phyloP scores from a whole-genome alignment of 2,888 invertebrate genomes.

The Campoletis raptor region DNA sequence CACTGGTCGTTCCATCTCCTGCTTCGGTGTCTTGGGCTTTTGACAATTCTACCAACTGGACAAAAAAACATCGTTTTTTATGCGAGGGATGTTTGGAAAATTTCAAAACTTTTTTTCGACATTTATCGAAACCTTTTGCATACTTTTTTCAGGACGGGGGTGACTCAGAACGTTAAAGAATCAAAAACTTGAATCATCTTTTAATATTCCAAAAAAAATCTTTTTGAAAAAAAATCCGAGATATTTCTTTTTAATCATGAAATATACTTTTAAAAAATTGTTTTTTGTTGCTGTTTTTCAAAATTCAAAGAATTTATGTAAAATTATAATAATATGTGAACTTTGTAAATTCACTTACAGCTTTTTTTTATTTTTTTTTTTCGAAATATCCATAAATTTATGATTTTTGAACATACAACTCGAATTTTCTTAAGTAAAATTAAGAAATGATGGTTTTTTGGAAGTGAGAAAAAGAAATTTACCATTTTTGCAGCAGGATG shows the following conservation, averaged over 20 bases:
- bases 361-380: too few relatives aligned
- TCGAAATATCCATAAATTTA: too few relatives aligned
- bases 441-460: background rate
- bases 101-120: background rate
- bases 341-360: too few relatives aligned
- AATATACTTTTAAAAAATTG: too few relatives aligned
- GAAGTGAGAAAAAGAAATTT: background rate
- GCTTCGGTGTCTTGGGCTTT: constrained; percentile 99
- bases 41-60: constrained; percentile 97
- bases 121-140: background rate
- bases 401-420: too few relatives aligned
- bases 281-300: background rate
- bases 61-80: background rate
- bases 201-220: background rate
- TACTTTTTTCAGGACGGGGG: background rate
- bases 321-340: too few relatives aligned
- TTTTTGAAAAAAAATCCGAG: background rate
- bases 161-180: background rate
- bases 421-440: too few relatives aligned
- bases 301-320: background rate
- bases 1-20: constrained; percentile 99
- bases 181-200: constrained; percentile 37
- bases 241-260: background rate
- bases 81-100: background rate
- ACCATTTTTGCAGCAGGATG: constrained; percentile 99